These are phyloP conservation scores for Dicyrtoma fusca DNA, from an alignment of 2,888 invertebrate genomes.

Conservation along the genomic window DNA sequence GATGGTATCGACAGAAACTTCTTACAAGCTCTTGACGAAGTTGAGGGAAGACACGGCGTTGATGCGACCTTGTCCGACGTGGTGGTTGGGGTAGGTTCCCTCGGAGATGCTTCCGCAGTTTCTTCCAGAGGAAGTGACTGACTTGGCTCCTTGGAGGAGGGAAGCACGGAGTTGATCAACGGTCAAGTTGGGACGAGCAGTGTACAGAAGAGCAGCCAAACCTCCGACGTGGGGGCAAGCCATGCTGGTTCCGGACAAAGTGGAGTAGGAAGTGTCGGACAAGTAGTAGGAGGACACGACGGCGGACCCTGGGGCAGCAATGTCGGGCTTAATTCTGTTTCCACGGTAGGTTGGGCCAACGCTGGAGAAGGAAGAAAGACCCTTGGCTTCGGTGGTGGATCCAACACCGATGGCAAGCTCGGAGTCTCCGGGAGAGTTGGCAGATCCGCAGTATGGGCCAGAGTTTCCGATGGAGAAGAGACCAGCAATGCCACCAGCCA, in stretches of 20 bases:
- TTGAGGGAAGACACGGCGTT: constrained; percentile 20
- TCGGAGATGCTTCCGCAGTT: constrained; percentile 30
- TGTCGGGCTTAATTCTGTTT: constrained; percentile 31
- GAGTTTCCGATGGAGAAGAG: constrained; percentile 38
- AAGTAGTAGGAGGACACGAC: constrained; percentile 27
- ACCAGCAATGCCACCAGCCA: constrained; percentile 13
- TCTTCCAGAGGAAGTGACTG: not conserved
- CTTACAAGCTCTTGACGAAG: constrained; percentile 6
- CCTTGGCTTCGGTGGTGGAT: constrained; percentile 16
- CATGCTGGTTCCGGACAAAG: constrained; percentile 38
- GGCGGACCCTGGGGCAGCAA: constrained; percentile 29
- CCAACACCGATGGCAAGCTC: constrained; percentile 28
- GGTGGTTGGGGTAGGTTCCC: constrained; percentile 24
- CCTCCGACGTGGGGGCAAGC: constrained; percentile 44
- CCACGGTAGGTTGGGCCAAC: constrained; percentile 22
- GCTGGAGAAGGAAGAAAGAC: constrained; percentile 24
- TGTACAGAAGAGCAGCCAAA: constrained; percentile 37
- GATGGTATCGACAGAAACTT: constrained; percentile 15
- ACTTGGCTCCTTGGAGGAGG: constrained; percentile 4
- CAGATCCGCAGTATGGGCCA: constrained; percentile 25
- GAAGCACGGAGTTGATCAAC: constrained; percentile 20
- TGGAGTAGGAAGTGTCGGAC: constrained; percentile 33
- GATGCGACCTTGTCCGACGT: constrained; percentile 29
- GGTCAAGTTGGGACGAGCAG: constrained; percentile 26
- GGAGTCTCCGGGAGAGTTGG: constrained; percentile 31